Conservation (phyloP, 2,797 vertebrate species). For the Chiroxiphia lanceolata region DNA sequence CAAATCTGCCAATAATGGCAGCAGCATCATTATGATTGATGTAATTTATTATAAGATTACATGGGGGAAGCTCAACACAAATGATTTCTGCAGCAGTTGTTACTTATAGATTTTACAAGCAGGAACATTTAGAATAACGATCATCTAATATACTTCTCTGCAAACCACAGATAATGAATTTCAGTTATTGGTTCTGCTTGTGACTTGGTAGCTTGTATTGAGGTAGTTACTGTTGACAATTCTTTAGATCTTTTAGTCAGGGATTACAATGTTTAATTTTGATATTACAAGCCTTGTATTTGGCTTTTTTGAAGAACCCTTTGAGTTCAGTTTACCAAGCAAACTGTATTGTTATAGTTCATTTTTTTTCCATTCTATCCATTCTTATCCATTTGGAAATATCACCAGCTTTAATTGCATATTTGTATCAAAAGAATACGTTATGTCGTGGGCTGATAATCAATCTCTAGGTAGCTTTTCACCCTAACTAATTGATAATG, state of each 20-base stretch:
- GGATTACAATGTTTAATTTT: neutral
- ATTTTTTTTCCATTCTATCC: neutral
- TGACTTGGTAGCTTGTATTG: neutral
- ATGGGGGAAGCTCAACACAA: neutral
- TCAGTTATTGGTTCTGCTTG: neutral
- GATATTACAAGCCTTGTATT: neutral
- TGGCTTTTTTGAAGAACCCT: neutral
- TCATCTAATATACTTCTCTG: neutral
- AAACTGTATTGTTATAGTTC: neutral
- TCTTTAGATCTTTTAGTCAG: neutral
- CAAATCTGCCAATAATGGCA: constrained; percentile 2
- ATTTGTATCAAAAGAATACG: neutral
- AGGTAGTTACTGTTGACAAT: neutral
- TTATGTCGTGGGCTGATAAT: neutral
- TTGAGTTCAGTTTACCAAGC: neutral
- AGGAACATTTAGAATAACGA: neutral
- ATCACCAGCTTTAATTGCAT: neutral
- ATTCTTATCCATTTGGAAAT: neutral
- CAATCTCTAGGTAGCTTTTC: neutral
- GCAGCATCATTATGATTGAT: neutral
- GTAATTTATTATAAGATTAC: neutral
- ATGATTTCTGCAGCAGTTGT: neutral
- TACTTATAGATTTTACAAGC: neutral
- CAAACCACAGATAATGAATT: neutral
- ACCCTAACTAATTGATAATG: neutral